Evolutionary conservation across 1,140 invertebrate genomes (phyloP), one percentile per base, ranked within the genome.

Genomic region (Drosophila insularis): DNA sequence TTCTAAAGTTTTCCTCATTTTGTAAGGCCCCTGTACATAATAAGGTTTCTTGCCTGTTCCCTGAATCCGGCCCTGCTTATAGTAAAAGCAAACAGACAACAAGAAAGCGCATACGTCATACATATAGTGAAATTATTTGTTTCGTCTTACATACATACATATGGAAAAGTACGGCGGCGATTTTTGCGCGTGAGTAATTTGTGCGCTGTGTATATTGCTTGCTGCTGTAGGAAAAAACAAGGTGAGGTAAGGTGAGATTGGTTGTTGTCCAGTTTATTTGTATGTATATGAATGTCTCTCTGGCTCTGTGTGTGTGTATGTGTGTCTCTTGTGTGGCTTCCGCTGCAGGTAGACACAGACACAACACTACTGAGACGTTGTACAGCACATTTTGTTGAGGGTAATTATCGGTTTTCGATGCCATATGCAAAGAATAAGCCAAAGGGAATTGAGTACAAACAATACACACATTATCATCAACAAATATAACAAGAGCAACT

Each of bases 161-260:
- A 69, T 68, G 63, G 68, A 82, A 82, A 82, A 80, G 76, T 74
- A 82, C 80, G 64, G 17, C 64, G 62, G 56, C 74, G 68, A 78
- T 84, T 89, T 87, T 87, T 87, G 80, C 84, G 84, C 84, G 84
- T 87, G 84, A 87, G 84, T 87, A 87, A 87, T 89, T 89, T 87
- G 82, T 82, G 87, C 75, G 68, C 68, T 67, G 65, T 76, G 32
- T 80, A 54, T 37, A 21, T 21, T 21, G 21, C 21, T 21, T 21
- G 21, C 21, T 27, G 27, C 27, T 27, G 27, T 27, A 27, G 27
- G 5, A 27, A 53, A 68, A 59, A 39, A 68, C 53, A 39, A 63
- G 71, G 55, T 55, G 56, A 40, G 56, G 23, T 40, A 40, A 72
- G 27, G 37, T 13, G 13, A 23, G 31, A 35, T 66, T 40, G 68